Conservation (phyloP, 2,797 vertebrate genomes). For the Gymnopithys bicolor region DNA sequence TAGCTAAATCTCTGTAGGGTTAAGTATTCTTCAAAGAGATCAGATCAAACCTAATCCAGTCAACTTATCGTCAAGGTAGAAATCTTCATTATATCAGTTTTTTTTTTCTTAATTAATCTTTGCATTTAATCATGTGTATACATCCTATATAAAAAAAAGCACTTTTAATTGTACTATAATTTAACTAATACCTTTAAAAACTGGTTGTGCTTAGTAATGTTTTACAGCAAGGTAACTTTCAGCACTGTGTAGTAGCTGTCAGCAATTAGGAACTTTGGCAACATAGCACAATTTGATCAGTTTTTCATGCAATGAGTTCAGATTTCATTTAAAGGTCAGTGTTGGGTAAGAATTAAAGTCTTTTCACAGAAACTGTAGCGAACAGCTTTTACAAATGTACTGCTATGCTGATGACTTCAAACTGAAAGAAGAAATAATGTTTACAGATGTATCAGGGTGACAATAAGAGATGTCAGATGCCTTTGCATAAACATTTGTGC, state of each 20-base stretch:
- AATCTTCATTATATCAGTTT: background rate
- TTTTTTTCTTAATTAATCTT: background rate
- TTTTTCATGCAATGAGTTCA: constrained; percentile 44
- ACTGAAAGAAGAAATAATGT: constrained; percentile 11
- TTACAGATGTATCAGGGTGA: background rate
- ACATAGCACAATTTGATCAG: constrained; percentile 42
- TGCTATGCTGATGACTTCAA: background rate
- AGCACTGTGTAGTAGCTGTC: background rate
- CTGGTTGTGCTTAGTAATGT: background rate
- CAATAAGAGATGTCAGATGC: background rate
- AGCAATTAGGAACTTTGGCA: constrained; percentile 35
- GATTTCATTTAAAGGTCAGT: constrained; percentile 38
- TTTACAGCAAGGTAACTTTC: background rate
- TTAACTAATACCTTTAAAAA: background rate
- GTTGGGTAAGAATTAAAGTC: constrained; percentile 22
- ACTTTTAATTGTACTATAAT: background rate
- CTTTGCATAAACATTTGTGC: background rate
- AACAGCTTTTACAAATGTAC: background rate
- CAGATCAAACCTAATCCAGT: background rate
- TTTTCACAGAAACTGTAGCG: background rate
- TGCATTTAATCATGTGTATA: background rate
- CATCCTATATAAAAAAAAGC: background rate
- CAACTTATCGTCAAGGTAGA: background rate
- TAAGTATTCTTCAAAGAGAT: background rate
- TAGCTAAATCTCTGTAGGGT: background rate